Evolutionary conservation across 1,140 invertebrate genomes (phyloP).

Genomic region (Bombus cullumanus): DNA sequence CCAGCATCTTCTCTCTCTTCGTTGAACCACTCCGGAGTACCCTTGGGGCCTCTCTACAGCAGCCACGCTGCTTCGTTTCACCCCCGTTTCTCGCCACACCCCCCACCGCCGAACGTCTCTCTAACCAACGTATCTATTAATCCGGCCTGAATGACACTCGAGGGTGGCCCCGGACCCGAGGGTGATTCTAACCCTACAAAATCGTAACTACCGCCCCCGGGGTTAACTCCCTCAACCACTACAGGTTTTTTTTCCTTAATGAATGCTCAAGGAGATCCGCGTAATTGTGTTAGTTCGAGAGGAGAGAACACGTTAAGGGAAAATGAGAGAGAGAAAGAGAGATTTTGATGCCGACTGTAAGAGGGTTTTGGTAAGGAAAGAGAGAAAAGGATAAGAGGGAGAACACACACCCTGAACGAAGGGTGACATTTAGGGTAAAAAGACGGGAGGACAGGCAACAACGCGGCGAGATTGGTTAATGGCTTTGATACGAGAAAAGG

Average conservation of each 20-base stretch:
- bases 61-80: conserved; percentile 47
- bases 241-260: conserved; percentile 70
- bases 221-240: conserved; percentile 62
- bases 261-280: conserved; percentile 74
- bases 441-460: conserved; percentile 30
- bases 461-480: conserved; percentile 77
- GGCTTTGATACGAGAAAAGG: conserved; percentile 79
- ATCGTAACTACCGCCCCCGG: conserved; percentile 71
- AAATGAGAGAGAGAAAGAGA: background rate
- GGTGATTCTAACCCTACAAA: conserved; percentile 75
- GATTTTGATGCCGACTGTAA: background rate
- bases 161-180: conserved; percentile 70
- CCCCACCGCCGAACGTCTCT: conserved; percentile 59
- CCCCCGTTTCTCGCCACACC: conserved; percentile 31
- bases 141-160: conserved; percentile 81
- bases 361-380: background rate
- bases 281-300: conserved; percentile 79
- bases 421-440: conserved; percentile 77
- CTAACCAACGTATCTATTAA: conserved; percentile 81
- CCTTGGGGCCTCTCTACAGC: conserved; percentile 57
- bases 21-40: conserved; percentile 55
- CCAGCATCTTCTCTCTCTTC: conserved; percentile 80
- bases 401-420: conserved; percentile 25
- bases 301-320: conserved; percentile 20
- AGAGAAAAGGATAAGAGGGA: background rate